Conservation (phyloP, 2,888 invertebrate species). For the Tortricodes alternella region DNA sequence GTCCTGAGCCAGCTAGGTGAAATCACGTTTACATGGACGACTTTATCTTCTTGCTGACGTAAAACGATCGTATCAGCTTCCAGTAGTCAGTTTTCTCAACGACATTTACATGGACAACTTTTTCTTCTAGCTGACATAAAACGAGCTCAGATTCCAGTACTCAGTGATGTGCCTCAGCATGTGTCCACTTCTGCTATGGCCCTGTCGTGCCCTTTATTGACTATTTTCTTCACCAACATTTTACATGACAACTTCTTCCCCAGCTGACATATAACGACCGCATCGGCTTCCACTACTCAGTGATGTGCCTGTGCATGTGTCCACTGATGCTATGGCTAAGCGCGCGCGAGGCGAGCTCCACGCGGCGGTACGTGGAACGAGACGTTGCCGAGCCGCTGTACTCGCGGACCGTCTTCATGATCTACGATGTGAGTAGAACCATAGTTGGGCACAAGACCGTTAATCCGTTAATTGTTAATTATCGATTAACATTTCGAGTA, state of each 20-base stretch:
- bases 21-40: background rate
- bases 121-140: constrained; percentile 83
- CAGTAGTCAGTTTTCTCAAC: no score
- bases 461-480: no score
- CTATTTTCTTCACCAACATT: no score
- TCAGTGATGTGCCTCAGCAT: constrained; percentile 89
- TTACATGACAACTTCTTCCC: no score
- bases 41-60: constrained; percentile 78
- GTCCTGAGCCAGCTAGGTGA: background rate
- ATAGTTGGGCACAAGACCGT: no score
- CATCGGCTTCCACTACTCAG: constrained; percentile 93
- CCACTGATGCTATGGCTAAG: constrained; percentile 87
- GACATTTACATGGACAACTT: background rate
- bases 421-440: constrained; percentile 87
- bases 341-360: constrained; percentile 79
- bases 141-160: constrained; percentile 92
- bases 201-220: no score
- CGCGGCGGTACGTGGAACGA: constrained; percentile 87
- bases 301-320: constrained; percentile 90
- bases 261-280: constrained; percentile 89
- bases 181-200: constrained; percentile 89
- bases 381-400: constrained; percentile 92
- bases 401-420: constrained; percentile 88
- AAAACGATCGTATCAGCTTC: constrained; percentile 92
- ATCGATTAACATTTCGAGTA: no score